Percentiles rank a stretch among this genome's conserved stretches.
Evolutionary conservation across 2,888 invertebrate species (phyloP).

Genomic region (Cryptosula pallasiana): DNA sequence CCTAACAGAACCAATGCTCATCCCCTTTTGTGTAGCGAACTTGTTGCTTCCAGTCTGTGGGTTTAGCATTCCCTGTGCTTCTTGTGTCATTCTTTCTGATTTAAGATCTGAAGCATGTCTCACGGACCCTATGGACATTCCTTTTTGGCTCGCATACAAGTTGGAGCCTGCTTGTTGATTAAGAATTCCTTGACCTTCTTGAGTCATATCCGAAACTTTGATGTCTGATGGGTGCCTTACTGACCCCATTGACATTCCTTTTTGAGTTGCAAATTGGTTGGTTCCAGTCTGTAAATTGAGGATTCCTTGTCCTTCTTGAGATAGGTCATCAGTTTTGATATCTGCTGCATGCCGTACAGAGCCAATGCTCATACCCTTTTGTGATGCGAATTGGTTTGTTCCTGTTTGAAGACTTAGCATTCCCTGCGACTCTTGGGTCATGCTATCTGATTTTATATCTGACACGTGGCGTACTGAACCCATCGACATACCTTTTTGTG

Average conservation of each 20-base stretch:
- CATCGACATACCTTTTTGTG: slow-evolving; percentile 33
- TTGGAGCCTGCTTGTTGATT: slow-evolving; percentile 48
- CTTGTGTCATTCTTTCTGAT: slow-evolving; percentile 28
- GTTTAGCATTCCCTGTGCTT: slow-evolving; percentile 27
- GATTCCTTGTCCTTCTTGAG: background rate
- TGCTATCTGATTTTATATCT: slow-evolving; percentile 42
- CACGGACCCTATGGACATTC: slow-evolving; percentile 43
- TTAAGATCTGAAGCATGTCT: slow-evolving; percentile 38
- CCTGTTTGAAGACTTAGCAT: slow-evolving; percentile 47
- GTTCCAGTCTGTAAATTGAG: slow-evolving; percentile 26
- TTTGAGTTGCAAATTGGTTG: slow-evolving; percentile 47
- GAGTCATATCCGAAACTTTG: slow-evolving; percentile 40
- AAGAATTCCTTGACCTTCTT: slow-evolving; percentile 39
- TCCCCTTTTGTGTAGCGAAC: slow-evolving; percentile 29
- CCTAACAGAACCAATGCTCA: slow-evolving; percentile 34
- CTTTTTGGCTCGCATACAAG: slow-evolving; percentile 45
- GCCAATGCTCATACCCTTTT: slow-evolving; percentile 38
- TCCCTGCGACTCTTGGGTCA: slow-evolving; percentile 36
- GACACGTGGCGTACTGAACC: slow-evolving; percentile 39
- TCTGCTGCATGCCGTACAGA: slow-evolving; percentile 21
- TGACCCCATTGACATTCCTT: slow-evolving; percentile 48
- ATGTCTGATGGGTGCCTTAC: slow-evolving; percentile 47
- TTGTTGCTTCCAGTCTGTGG: slow-evolving; percentile 29
- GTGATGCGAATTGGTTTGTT: slow-evolving; percentile 46
- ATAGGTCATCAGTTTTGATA: background rate